Base-by-base conservation (phyloP, 2,888 invertebrate species). In the Philopedon plagiatum region DNA sequence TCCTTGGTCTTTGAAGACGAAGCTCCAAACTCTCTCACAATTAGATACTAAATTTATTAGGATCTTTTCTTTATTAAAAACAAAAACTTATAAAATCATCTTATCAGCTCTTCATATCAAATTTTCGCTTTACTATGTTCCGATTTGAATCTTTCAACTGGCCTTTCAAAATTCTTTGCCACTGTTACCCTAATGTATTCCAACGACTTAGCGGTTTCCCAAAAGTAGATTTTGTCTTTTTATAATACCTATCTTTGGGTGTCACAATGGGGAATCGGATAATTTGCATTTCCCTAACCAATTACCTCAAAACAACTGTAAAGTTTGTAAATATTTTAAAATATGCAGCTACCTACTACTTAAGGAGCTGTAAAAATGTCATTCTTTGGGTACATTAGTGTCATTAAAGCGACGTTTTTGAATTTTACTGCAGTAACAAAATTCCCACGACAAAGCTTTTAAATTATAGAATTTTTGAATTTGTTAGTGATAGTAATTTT, bases 251-350 rank as follows among this genome's bases (percentile, higher is more conserved):
- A 18, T 15, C 9, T 13, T 26, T 54, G 54, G 51, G 23, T 54
- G 41, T 61, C 62, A 19, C 68, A n/a, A 37, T 44, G 26, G 70
- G 63, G 39, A 29, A 49, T 21, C 69, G 49, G 39, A 15, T 46
- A 63, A 71, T 71, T 71, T 71, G 65, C 71, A 71, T 71, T 71
- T 61, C 37, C 63, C 34, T 23, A 21, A 63, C 8, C 44, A 44
- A 57, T 46, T 57, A 46, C 21, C 34, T 44, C 63, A 54, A 54
- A 54, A 54, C 51, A 54, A 62, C 62, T 29, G 61, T 62, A 62
- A 62, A 49, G 32, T 29, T 62, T 62, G 62, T 62, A 62, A 11
- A 62, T 61, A 41, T 49, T 62, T 32, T 18, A 29, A 54, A 54
- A 32, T 54, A 54, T 54, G 8, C 26, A 32, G 46, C 62, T 44